Evolutionary conservation across 2,797 vertebrate genomes (phyloP).

Genomic region (Podarcis siculus): DNA sequence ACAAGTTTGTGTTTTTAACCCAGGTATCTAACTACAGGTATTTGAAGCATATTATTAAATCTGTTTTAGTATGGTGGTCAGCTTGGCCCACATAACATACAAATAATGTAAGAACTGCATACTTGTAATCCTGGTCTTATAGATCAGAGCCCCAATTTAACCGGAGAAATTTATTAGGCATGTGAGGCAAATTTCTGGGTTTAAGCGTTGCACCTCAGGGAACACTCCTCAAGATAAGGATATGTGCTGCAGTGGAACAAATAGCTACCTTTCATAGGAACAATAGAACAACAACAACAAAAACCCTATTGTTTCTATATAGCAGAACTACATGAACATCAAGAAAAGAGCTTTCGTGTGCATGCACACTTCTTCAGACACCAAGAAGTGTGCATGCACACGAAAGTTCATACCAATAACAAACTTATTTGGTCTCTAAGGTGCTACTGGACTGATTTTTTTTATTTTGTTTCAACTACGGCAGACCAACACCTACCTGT

Average conservation of each 20-base stretch:
- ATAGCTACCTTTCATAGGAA: background rate
- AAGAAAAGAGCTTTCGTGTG: no score
- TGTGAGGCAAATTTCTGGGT: background rate
- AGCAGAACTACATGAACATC: background rate
- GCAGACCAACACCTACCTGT: no score
- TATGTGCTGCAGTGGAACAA: background rate
- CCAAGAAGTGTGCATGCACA: no score
- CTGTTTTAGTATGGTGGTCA: background rate
- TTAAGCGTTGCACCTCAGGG: no score
- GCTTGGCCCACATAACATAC: background rate
- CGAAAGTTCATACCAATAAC: no score
- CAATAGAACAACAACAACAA: background rate
- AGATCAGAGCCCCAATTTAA: background rate
- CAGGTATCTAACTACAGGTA: no score
- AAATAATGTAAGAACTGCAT: background rate
- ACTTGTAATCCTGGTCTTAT: background rate
- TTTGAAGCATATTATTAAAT: background rate
- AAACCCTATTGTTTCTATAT: background rate
- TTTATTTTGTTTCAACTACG: no score
- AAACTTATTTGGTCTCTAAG: no score
- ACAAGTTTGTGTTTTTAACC: background rate
- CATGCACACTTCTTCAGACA: no score
- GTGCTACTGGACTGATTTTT: no score
- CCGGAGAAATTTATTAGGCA: background rate
- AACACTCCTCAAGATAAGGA: background rate